A percentile compares a stretch with the other conserved stretches of the same genome.
Conservation (phyloP, 2,113 vertebrate genomes). For the Danio rerio region DNA sequence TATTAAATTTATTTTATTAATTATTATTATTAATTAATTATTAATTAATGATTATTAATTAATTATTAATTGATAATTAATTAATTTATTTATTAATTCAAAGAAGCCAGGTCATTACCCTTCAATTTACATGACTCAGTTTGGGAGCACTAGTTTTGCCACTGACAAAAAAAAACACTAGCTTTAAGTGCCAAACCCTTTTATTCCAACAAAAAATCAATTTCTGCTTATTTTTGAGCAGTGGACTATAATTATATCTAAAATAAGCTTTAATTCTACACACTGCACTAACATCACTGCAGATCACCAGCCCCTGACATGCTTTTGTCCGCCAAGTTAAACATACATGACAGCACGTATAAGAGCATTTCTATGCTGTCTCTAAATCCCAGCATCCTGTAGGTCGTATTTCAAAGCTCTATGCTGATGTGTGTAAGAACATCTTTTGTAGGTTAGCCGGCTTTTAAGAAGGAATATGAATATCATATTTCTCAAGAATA, state of each 20-base stretch:
- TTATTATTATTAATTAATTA: too few species aligned
- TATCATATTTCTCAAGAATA: conserved; percentile 12
- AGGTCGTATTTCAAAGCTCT: conserved; percentile 19
- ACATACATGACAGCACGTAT: conserved; percentile 3
- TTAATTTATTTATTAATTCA: too few species aligned
- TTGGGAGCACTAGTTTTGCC: background rate
- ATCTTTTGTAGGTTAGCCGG: background rate
- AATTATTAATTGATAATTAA: too few species aligned
- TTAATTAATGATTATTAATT: too few species aligned
- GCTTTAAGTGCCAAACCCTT: conserved; percentile 1
- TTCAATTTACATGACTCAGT: too few species aligned
- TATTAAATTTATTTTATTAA: too few species aligned
- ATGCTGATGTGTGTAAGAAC: background rate
- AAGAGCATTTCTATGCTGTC: background rate
- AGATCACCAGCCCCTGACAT: background rate
- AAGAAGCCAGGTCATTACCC: too few species aligned
- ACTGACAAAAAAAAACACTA: conserved; percentile 33
- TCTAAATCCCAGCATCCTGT: conserved; percentile 2
- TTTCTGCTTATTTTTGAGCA: conserved; percentile 19
- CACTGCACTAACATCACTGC: too few species aligned
- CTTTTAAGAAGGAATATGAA: conserved; percentile 23
- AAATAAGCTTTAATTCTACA: conserved; percentile 16
- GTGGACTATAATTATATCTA: conserved; percentile 26
- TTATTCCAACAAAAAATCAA: conserved; percentile 18
- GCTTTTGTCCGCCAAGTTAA: background rate